Conservation (phyloP, 2,113 vertebrate genomes). For the Bos taurus region ARS-UCD2.0 NC_037333.1:104237001-104237500, state of each 20-base stretch:
- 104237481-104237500: background rate
- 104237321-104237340: background rate
- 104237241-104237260: background rate
- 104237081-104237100: background rate
- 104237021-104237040: background rate
- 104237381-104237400: background rate
- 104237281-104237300: background rate
- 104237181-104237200: background rate
- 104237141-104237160: rapidly evolving
- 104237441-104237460: background rate
- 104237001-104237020: background rate
- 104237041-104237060: background rate
- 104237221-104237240: background rate
- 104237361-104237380: background rate
- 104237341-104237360: background rate
- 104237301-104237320: background rate
- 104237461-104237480: background rate
- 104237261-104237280: background rate
- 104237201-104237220: rapidly evolving
- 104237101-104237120: rapidly evolving
- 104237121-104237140: background rate
- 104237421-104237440: slow-evolving; percentile 56
- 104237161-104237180: background rate
- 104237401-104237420: background rate
- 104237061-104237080: rapidly evolving